Evolutionary conservation across 2,113 vertebrate species (phyloP).

Genomic region (Sinocyclocheilus maitianheensis): DNA sequence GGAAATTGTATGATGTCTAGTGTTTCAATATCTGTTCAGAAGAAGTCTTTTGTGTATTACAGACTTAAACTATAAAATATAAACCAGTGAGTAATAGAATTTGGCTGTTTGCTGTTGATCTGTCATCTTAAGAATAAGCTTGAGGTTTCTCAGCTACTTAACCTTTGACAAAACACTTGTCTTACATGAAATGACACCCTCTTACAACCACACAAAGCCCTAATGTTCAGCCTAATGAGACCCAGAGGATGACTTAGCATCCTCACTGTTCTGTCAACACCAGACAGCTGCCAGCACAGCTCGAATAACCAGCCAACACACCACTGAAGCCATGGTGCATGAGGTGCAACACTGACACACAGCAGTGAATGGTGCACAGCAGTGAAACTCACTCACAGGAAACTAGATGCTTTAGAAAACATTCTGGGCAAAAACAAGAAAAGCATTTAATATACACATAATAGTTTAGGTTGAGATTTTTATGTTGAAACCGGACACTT

Average conservation of each 20-base stretch:
- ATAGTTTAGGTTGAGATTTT: background rate
- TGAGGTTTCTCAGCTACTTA: conserved; percentile 62
- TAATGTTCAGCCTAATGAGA: conserved; percentile 65
- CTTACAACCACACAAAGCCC: conserved; percentile 64
- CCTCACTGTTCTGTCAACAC: conserved; percentile 71
- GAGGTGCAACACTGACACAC: conserved; percentile 44
- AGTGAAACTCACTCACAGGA: conserved; percentile 55
- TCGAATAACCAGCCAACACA: conserved; percentile 68
- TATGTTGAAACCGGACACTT: conserved; percentile 71
- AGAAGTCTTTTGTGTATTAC: background rate
- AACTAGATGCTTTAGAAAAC: conserved; percentile 18
- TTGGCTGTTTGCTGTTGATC: conserved; percentile 19
- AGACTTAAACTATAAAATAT: background rate
- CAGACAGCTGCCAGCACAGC: conserved; percentile 67
- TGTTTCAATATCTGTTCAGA: background rate
- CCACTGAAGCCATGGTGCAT: conserved; percentile 55
- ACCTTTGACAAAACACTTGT: conserved; percentile 69
- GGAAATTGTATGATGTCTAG: background rate
- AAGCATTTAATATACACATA: conserved; percentile 8
- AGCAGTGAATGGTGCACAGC: conserved; percentile 49
- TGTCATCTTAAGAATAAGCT: conserved; percentile 40
- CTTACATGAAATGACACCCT: conserved; percentile 59
- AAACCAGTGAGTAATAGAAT: conserved; percentile 13
- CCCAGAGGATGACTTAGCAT: conserved; percentile 68
- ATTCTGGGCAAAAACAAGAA: conserved; percentile 17